These are phyloP conservation scores for Somateria mollissima DNA, from an alignment of 2,797 vertebrate species.

Conservation along the genomic window DNA sequence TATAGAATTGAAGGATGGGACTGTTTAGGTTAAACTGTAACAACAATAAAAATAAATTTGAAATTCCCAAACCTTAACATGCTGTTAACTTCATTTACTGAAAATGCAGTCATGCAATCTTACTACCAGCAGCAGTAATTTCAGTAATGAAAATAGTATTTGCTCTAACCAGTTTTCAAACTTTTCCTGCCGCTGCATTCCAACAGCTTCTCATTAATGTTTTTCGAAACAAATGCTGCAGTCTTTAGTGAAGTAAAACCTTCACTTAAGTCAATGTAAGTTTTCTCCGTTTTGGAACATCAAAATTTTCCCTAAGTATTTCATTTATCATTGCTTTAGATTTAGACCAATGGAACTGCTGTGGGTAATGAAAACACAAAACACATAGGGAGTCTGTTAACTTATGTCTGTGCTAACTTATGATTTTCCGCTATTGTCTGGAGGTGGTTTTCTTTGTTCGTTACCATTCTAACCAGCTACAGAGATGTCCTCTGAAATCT, in stretches of 20 bases:
- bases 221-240: background rate
- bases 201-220: background rate
- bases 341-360: background rate
- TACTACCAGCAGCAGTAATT: background rate
- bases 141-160: background rate
- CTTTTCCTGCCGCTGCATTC: background rate
- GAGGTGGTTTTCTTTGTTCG: background rate
- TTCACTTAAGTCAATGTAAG: background rate
- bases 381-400: background rate
- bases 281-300: background rate
- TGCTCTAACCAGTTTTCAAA: background rate
- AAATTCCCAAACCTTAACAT: background rate
- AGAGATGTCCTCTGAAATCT: conserved; percentile 10
- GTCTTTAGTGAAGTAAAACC: background rate
- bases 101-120: background rate
- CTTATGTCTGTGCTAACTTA: background rate
- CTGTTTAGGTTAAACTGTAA: background rate
- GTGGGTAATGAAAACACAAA: background rate
- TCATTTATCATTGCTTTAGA: background rate
- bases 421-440: background rate
- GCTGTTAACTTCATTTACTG: background rate
- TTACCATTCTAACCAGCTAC: background rate
- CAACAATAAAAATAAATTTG: background rate
- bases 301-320: background rate
- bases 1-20: background rate